Evolutionary conservation across 2,888 invertebrate species (phyloP).

Genomic region (Dynastes tityus): DNA sequence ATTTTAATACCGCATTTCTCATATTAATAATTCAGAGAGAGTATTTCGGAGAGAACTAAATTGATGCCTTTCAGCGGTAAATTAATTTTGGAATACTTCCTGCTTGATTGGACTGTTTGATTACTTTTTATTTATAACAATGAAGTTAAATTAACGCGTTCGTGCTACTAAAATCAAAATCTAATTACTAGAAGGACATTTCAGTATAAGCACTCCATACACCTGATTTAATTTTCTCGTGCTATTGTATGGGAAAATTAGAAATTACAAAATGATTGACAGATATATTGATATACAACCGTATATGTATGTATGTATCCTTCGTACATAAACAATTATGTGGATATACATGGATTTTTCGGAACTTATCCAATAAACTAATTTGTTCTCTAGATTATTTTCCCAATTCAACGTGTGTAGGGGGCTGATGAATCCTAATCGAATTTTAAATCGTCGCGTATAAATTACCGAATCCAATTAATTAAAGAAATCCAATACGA

Average conservation of each 20-base stretch:
- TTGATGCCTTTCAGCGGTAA: background rate
- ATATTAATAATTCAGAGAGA: background rate
- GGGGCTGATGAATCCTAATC: background rate
- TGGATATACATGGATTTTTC: background rate
- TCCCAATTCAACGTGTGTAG: background rate
- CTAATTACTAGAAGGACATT: slow-evolving; percentile 16
- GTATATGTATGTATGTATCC: background rate
- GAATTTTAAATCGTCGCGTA: slow-evolving; percentile 6
- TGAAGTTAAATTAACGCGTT: slow-evolving; percentile 16
- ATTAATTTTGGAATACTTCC: slow-evolving; percentile 13
- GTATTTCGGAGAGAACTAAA: background rate
- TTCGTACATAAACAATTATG: background rate
- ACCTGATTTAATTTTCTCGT: slow-evolving; percentile 1
- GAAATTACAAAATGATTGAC: slow-evolving; percentile 7
- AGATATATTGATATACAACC: background rate
- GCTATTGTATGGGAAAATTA: slow-evolving; percentile 27
- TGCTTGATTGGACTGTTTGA: slow-evolving; percentile 3
- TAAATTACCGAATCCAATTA: slow-evolving; percentile 37
- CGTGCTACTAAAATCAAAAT: background rate
- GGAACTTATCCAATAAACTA: background rate
- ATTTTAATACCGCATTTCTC: background rate
- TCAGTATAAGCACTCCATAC: background rate
- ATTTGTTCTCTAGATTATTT: background rate
- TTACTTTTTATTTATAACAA: slow-evolving; percentile 7
- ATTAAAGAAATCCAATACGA: slow-evolving; percentile 24